These are phyloP conservation scores for Denticeps clupeoides DNA, from an alignment of 2,797 vertebrate genomes.

Conservation along the genomic window DNA sequence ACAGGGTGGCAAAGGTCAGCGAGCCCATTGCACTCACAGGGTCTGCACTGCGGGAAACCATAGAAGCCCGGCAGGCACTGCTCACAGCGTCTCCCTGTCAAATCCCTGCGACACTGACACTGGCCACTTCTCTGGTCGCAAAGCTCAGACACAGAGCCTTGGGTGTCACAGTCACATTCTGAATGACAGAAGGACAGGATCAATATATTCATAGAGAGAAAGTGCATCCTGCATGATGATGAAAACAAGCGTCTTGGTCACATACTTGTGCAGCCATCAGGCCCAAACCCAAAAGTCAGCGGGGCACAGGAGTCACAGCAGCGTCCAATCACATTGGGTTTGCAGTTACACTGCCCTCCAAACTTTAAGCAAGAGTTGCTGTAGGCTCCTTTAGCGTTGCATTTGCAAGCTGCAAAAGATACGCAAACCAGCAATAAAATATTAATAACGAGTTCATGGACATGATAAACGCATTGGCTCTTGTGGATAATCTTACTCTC, in stretches of 20 bases:
- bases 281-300: conserved; percentile 63
- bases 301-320: conserved; percentile 72
- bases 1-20: conserved; percentile 58
- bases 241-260: not conserved
- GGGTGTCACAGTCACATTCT: conserved; percentile 70
- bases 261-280: conserved; percentile 66
- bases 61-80: conserved; percentile 61
- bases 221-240: not conserved
- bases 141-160: conserved; percentile 51
- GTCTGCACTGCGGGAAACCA: conserved; percentile 67
- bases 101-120: conserved; percentile 58
- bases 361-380: conserved; percentile 58
- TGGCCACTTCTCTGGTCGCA: conserved; percentile 73
- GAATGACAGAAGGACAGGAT: not conserved
- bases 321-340: conserved; percentile 62
- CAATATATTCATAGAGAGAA: not conserved
- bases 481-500: too few species aligned
- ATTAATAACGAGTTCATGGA: not conserved
- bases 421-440: too few species aligned
- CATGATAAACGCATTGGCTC: too few species aligned
- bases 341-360: conserved; percentile 73
- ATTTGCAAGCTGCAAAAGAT: conserved; percentile 66
- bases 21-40: conserved; percentile 60
- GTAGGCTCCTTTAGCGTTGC: conserved; percentile 57
- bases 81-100: conserved; percentile 58